These are phyloP conservation scores for Lamellibrachia satsuma DNA, from an alignment of 2,888 invertebrate species.

Conservation along the genomic window DNA sequence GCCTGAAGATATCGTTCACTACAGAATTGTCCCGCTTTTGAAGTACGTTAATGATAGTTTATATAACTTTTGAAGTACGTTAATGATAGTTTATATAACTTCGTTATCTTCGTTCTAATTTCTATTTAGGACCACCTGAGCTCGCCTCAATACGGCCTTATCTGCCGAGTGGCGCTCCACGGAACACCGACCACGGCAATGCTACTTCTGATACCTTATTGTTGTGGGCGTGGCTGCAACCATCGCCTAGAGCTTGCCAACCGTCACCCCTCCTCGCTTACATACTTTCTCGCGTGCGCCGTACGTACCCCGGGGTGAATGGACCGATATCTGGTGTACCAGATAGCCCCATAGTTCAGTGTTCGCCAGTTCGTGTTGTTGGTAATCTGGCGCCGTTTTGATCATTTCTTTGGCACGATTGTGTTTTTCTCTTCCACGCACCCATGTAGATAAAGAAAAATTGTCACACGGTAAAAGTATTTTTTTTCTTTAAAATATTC, in stretches of 20 bases:
- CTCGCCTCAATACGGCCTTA: neutral
- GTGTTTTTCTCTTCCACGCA: too few relatives aligned
- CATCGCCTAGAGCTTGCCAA: neutral
- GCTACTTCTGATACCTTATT: neutral
- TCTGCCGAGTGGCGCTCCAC: neutral
- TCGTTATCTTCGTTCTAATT: neutral
- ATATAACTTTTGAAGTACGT: neutral
- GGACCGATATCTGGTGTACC: neutral
- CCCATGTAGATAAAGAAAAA: too few relatives aligned
- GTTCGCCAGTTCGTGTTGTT: too few relatives aligned
- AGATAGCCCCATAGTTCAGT: neutral
- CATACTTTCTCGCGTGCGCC: neutral
- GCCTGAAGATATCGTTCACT: neutral
- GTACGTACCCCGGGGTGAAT: neutral
- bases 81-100: neutral
- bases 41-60: constrained; percentile 13
- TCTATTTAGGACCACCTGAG: neutral
- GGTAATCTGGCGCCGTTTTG: too few relatives aligned
- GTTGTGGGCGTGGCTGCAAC: neutral
- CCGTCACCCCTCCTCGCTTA: neutral
- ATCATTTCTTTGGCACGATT: too few relatives aligned
- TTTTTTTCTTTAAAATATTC: too few relatives aligned
- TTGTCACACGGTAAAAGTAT: too few relatives aligned
- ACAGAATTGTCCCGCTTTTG: neutral
- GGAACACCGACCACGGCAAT: neutral